Base-by-base conservation (phyloP, 2,888 invertebrate genomes). In the Dione juno region DNA sequence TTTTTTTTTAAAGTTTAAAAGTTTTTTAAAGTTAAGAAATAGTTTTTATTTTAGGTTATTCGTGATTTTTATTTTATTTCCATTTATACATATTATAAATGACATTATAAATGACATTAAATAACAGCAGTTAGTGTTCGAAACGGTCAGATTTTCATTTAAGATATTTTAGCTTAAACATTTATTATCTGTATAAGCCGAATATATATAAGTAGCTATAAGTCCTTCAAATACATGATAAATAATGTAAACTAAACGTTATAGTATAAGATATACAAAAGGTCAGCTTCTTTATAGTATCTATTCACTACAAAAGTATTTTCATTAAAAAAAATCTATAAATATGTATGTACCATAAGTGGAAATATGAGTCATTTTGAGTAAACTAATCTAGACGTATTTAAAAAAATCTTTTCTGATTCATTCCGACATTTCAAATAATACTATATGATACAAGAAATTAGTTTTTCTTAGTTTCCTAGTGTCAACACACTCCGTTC, bases 341-440 rank as follows among this genome's bases (percentile, higher is more conserved):
- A 57, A 37, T 37, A 57, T 37, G 37, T 57, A 61, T 61, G 16
- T 45, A 6, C n/a, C 10, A 21, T 64, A 64, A 16, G 37, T 13
- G 48, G 48, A 35, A 16, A 13, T 37, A 45, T 68, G 61, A 68
- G 53, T 68, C 53, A 66, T 64, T 69, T 40, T 14, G 41, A 41
- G 11, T 69, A 50, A 65, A 54, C 21, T 21, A 69, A 64, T 57
- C 58, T 58, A 58, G 48, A 54, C 52, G 45, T 66, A 40, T 58
- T 65, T 45, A 41, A 66, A 48, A 61, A 53, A 45, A 53, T 66
- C 52, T 50, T 41, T 43, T 66, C 65, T 70, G 58, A 59, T 35
- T 65, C 58, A 59, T 53, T 45, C 35, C 40, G 58, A 69, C 69
- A 58, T 70, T 66, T 58, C 21, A 13, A 16, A 9, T 28, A 10